Conservation (phyloP, 2,888 invertebrate genomes). For the Nephrotoma flavescens region DNA sequence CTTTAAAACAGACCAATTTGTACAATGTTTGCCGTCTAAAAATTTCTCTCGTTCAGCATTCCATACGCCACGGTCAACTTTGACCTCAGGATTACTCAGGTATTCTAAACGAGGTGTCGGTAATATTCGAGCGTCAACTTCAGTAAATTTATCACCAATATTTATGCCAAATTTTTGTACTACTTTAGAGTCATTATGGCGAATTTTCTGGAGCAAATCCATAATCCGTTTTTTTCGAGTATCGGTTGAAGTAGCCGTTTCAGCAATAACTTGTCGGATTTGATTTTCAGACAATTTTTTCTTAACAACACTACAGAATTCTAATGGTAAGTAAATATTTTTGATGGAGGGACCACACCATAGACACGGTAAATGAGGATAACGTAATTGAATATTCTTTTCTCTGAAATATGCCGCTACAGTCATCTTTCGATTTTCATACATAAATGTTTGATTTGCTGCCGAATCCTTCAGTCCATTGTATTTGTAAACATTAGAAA, state of each 20-base stretch:
- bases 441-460: conserved; percentile 24
- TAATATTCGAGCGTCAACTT: conserved; percentile 64
- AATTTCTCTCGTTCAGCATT: conserved; percentile 23
- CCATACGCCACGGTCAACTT: conserved; percentile 23
- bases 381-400: conserved; percentile 17
- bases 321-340: conserved; percentile 66
- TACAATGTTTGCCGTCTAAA: conserved; percentile 20
- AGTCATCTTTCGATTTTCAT: conserved; percentile 22
- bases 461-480: conserved; percentile 22
- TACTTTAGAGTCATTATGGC: conserved; percentile 30
- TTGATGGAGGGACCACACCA: conserved; percentile 28
- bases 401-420: conserved; percentile 21
- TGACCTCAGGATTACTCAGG: conserved; percentile 13
- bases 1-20: conserved; percentile 33
- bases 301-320: conserved; percentile 56
- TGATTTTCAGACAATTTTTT: conserved; percentile 71
- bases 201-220: conserved; percentile 25
- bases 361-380: conserved; percentile 64
- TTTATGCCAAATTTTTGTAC: conserved; percentile 71
- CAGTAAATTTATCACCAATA: conserved; percentile 57
- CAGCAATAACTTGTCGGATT: conserved; percentile 72
- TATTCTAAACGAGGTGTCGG: conserved; percentile 60
- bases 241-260: conserved; percentile 68
- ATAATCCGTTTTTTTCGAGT: conserved; percentile 68
- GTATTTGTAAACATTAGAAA: conserved; percentile 19